Conservation (phyloP, 2,113 vertebrate species). For the Dasyornis broadbenti region DNA sequence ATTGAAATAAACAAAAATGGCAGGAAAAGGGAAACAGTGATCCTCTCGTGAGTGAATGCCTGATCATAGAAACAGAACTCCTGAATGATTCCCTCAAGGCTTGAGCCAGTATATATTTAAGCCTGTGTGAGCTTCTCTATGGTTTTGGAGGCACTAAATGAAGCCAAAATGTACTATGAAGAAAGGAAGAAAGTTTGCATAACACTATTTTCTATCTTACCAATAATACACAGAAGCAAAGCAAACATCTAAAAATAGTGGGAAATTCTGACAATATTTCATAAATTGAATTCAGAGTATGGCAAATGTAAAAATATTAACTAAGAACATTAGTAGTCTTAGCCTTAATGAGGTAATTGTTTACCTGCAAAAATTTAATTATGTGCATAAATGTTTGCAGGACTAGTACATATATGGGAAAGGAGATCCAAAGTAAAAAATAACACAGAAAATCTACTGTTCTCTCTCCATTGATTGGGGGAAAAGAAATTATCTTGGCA, state of each 20-base stretch:
- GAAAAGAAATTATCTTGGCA: background rate
- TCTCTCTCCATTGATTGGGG: background rate
- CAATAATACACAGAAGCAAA: background rate
- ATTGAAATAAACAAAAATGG: constrained; percentile 19
- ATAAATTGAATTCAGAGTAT: background rate
- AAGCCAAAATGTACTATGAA: background rate
- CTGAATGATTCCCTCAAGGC: background rate
- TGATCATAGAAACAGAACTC: background rate
- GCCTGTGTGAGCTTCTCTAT: background rate
- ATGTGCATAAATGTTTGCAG: background rate
- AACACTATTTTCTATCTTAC: background rate
- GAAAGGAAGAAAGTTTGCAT: background rate
- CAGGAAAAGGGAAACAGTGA: background rate
- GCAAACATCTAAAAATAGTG: background rate
- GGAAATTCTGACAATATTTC: background rate
- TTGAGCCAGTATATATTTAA: background rate
- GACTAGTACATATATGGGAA: background rate
- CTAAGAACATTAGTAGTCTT: background rate
- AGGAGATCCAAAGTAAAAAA: background rate
- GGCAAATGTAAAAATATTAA: background rate
- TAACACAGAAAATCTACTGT: background rate
- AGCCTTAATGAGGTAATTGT: background rate
- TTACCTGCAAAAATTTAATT: background rate
- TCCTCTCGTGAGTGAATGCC: background rate
- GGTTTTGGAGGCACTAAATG: background rate